Percentiles rank a stretch among this genome's conserved stretches.
These are phyloP conservation scores for Phenganax subtilis DNA, from an alignment of 92 coral and sea anemone species.

Conservation along the genomic window DNA sequence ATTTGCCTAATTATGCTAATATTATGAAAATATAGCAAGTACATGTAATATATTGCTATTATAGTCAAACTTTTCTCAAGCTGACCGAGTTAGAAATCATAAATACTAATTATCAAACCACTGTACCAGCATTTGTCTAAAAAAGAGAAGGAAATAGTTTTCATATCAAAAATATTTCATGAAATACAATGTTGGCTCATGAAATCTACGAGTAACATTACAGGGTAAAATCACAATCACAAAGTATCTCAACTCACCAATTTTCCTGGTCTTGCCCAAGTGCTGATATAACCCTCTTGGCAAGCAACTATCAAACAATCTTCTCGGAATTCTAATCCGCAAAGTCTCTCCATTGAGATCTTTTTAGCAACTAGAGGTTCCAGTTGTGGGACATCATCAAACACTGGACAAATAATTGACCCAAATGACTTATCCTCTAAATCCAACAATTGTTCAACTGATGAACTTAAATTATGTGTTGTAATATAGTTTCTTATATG, in stretches of 20 bases:
- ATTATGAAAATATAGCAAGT: not conserved
- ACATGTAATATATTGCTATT: not conserved
- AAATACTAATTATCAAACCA: slow-evolving; percentile 1
- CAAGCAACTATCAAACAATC: slow-evolving; percentile 96
- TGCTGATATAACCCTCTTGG: slow-evolving; percentile 92
- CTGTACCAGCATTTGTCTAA: slow-evolving; percentile 5
- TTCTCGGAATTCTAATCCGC: slow-evolving; percentile 77
- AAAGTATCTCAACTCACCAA: slow-evolving; percentile 64
- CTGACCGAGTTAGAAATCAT: not conserved
- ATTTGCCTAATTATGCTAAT: slow-evolving; percentile 2
- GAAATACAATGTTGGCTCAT: not conserved
- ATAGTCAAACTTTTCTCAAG: not conserved
- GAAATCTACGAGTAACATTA: too few relatives aligned
- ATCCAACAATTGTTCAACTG: slow-evolving; percentile 77
- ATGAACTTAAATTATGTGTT: slow-evolving; percentile 78
- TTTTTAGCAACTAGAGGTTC: slow-evolving; percentile 97
- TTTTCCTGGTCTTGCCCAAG: slow-evolving; percentile 99
- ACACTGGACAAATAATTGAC: slow-evolving; percentile 76
- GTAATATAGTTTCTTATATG: slow-evolving; percentile 80
- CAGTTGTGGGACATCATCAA: slow-evolving; percentile 80
- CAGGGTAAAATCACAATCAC: not conserved
- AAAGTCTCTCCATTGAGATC: slow-evolving; percentile 88
- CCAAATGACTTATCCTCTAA: slow-evolving; percentile 76
- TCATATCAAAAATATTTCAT: not conserved
- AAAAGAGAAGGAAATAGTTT: not conserved